Percentiles rank a stretch among this genome's conserved stretches.
Evolutionary conservation across 2,888 invertebrate species (phyloP).

Genomic region (Noctua pronuba): DNA sequence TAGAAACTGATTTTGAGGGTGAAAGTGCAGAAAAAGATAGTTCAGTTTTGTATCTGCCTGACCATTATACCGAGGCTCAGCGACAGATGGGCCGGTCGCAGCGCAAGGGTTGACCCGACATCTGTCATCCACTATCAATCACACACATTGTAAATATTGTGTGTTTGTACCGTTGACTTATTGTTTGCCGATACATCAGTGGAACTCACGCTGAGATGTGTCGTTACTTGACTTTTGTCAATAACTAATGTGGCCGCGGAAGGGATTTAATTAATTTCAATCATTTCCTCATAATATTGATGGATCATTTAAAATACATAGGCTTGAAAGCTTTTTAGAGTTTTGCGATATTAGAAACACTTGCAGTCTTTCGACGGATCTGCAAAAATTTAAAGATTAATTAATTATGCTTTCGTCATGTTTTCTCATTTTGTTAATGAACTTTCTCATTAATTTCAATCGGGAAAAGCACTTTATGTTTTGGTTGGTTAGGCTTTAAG

Average conservation of each 20-base stretch:
- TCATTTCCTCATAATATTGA: conserved; percentile 57
- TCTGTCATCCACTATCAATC: conserved; percentile 88
- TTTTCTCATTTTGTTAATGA: neutral
- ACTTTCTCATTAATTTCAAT: neutral
- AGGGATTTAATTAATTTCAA: conserved; percentile 66
- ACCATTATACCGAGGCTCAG: conserved; percentile 73
- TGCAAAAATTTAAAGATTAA: neutral
- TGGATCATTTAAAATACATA: conserved; percentile 31
- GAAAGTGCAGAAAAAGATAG: conserved; percentile 64
- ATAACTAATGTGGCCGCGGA: conserved; percentile 63
- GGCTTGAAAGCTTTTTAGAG: conserved; percentile 26
- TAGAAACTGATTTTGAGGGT: conserved; percentile 65
- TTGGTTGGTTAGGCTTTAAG: neutral
- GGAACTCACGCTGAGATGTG: conserved; percentile 79
- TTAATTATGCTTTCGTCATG: neutral
- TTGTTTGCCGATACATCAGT: conserved; percentile 81
- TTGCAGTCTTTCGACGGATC: neutral
- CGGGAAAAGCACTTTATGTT: neutral
- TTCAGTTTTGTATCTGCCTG: conserved; percentile 68
- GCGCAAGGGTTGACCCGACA: conserved; percentile 85
- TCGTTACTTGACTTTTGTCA: conserved; percentile 75
- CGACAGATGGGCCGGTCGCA: conserved; percentile 83
- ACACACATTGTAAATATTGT: conserved; percentile 85
- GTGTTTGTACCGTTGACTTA: conserved; percentile 82
- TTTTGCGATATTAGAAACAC: neutral